Evolutionary conservation across 2,113 vertebrate species (phyloP).

Genomic region (Craseonycteris thonglongyai): DNA sequence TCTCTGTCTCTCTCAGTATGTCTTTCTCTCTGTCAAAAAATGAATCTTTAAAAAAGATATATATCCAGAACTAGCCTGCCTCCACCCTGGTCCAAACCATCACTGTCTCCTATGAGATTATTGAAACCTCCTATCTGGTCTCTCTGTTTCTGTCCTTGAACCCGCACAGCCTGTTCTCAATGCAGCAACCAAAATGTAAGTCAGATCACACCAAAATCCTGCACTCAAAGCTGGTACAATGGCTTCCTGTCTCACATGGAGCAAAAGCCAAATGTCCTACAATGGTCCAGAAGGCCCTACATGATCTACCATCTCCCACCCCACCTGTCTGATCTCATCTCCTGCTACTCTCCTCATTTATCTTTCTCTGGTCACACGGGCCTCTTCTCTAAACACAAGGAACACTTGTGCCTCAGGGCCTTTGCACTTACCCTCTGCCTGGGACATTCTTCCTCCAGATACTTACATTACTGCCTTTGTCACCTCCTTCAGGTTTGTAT

Average conservation of each 20-base stretch:
- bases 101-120: background rate
- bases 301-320: too few relatives aligned
- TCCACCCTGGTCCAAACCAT: background rate
- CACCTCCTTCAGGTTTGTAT: background rate
- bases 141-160: background rate
- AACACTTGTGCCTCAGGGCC: background rate
- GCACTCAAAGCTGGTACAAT: background rate
- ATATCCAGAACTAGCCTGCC: background rate
- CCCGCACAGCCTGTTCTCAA: background rate
- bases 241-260: background rate
- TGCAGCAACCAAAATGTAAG: background rate
- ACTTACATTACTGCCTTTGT: background rate
- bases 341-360: background rate
- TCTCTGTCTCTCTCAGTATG: too few relatives aligned
- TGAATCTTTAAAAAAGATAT: too few relatives aligned
- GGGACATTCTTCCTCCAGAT: background rate
- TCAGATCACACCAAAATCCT: background rate
- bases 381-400: background rate
- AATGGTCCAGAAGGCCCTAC: background rate
- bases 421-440: background rate
- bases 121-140: background rate
- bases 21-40: too few relatives aligned
- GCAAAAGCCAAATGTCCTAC: background rate
- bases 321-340: background rate
- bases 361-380: background rate